A percentile compares a stretch with the other conserved stretches of the same genome.
Conservation (phyloP, 1,140 invertebrate species). For the Phocides pigmalion region DNA sequence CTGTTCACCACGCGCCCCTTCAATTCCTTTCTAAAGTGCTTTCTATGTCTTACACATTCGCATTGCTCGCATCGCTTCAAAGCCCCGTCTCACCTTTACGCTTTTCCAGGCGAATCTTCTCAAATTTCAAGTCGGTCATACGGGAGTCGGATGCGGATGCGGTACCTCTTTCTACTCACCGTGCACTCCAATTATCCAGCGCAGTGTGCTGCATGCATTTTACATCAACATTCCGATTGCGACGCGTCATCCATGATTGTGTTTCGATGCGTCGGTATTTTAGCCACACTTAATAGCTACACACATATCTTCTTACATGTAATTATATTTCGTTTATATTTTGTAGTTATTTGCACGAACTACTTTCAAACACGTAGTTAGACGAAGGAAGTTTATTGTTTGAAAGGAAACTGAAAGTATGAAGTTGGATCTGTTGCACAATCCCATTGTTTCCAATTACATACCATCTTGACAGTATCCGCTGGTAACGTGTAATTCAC, state of each 20-base stretch:
- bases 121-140: slow-evolving; percentile 49
- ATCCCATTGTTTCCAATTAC: slow-evolving; percentile 56
- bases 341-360: slow-evolving; percentile 13
- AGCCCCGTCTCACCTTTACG: slow-evolving; percentile 57
- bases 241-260: slow-evolving; percentile 63
- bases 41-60: slow-evolving; percentile 74
- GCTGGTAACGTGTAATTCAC: slow-evolving; percentile 49
- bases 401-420: slow-evolving; percentile 51
- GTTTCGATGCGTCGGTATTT: slow-evolving; percentile 45
- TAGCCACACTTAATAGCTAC: background rate
- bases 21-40: slow-evolving; percentile 81
- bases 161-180: slow-evolving; percentile 45
- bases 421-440: slow-evolving; percentile 54
- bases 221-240: slow-evolving; percentile 70
- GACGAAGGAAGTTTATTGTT: slow-evolving; percentile 39
- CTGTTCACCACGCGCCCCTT: slow-evolving; percentile 72
- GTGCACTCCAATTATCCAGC: slow-evolving; percentile 60
- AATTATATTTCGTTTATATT: slow-evolving; percentile 37
- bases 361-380: slow-evolving; percentile 11
- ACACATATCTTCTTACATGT: slow-evolving; percentile 21
- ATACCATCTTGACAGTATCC: slow-evolving; percentile 33
- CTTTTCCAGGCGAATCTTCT: slow-evolving; percentile 53
- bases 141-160: slow-evolving; percentile 45
- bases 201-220: slow-evolving; percentile 61
- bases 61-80: slow-evolving; percentile 38